These are phyloP conservation scores for Epizoanthus ramosus DNA, from an alignment of 92 coral and sea anemone genomes.

Conservation along the genomic window DNA sequence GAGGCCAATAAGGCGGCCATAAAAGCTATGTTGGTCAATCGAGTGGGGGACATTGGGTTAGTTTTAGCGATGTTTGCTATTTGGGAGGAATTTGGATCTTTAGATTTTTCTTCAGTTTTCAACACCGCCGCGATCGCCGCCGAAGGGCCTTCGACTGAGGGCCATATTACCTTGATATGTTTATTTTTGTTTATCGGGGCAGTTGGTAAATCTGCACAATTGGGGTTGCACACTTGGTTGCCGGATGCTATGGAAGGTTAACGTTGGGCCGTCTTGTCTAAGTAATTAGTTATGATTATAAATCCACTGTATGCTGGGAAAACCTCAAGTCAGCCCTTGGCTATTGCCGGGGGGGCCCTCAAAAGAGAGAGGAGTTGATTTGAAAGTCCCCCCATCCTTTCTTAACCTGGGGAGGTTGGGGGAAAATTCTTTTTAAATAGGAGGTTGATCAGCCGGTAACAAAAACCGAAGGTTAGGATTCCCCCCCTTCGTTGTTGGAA, in stretches of 20 bases:
- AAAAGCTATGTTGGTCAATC: slow-evolving; percentile 82
- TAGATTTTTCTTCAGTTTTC: slow-evolving; percentile 81
- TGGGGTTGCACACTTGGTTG: slow-evolving; percentile 87
- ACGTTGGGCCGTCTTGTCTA: slow-evolving; percentile 91
- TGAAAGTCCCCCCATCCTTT: neutral
- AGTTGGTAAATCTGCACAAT: slow-evolving; percentile 89
- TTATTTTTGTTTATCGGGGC: slow-evolving; percentile 79
- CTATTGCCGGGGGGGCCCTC: too few relatives aligned
- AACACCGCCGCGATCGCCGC: slow-evolving; percentile 67
- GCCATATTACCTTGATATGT: slow-evolving; percentile 74
- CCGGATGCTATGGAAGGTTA: slow-evolving; percentile 95
- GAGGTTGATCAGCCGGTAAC: slow-evolving; percentile 88
- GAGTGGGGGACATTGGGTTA: slow-evolving; percentile 88
- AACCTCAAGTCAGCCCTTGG: slow-evolving; percentile 43
- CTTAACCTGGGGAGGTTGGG: slow-evolving; percentile 18
- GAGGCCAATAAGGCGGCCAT: slow-evolving; percentile 87
- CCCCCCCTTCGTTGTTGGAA: slow-evolving; percentile 76
- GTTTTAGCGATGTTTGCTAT: slow-evolving; percentile 78
- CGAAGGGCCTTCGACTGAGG: slow-evolving; percentile 16
- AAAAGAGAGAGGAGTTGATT: slow-evolving; percentile 6
- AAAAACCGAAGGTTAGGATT: slow-evolving; percentile 74
- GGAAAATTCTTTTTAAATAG: slow-evolving; percentile 14
- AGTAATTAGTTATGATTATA: slow-evolving; percentile 84
- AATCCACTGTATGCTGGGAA: slow-evolving; percentile 87
- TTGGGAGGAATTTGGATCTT: slow-evolving; percentile 79